Conservation (phyloP, 2,797 vertebrate species). For the Picus viridis region DNA sequence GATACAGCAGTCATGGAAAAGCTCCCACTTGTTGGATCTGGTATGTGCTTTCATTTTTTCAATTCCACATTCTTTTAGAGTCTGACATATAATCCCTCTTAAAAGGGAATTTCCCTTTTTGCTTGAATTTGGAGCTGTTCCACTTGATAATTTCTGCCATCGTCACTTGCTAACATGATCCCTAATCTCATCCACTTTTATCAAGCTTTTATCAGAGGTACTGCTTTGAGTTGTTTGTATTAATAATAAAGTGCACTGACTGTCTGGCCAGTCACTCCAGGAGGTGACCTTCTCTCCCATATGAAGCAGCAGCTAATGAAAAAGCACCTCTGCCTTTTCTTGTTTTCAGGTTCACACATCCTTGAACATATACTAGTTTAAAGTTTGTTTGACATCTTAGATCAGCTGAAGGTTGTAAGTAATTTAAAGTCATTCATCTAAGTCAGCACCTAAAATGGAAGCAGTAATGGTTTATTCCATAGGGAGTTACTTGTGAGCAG, state of each 20-base stretch:
- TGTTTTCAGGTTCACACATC: conserved; percentile 62
- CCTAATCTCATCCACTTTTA: conserved; percentile 48
- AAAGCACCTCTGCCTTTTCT: conserved; percentile 29
- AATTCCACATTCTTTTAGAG: conserved; percentile 14
- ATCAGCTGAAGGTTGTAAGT: conserved; percentile 69
- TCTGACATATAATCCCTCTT: not conserved
- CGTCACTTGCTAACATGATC: not conserved
- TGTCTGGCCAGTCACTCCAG: not conserved
- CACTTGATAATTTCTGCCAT: conserved; percentile 35
- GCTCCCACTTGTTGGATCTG: not conserved
- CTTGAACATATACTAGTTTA: conserved; percentile 72
- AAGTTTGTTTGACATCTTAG: conserved; percentile 72
- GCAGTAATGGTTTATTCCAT: conserved; percentile 69
- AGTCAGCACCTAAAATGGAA: conserved; percentile 77
- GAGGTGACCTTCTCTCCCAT: conserved; percentile 37
- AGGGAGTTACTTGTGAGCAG: conserved; percentile 58
- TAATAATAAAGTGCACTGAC: not conserved
- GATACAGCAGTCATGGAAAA: not conserved
- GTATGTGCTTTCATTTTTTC: not conserved
- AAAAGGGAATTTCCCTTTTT: conserved; percentile 7
- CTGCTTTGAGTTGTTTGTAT: conserved; percentile 39
- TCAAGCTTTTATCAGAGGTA: conserved; percentile 32
- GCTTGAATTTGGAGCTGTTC: conserved; percentile 6
- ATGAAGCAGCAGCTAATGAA: not conserved
- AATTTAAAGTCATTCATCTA: conserved; percentile 73